A percentile compares a stretch with the other conserved stretches of the same genome.
phyloP scores from a whole-genome alignment of 64 coral and sea anemone genomes.

The Cladopsammia gracilis region DNA sequence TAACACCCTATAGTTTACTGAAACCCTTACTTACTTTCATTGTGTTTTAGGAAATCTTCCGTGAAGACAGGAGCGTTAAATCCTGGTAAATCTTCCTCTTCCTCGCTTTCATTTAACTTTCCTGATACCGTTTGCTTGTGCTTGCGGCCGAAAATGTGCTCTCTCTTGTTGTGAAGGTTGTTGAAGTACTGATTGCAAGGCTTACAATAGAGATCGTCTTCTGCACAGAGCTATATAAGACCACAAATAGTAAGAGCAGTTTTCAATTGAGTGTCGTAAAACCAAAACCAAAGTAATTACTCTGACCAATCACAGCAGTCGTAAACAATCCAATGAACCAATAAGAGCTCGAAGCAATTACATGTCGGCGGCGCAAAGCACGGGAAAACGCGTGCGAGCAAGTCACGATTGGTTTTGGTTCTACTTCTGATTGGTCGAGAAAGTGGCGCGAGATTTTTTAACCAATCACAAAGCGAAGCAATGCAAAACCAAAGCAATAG shows the following conservation, averaged over 20 bases:
- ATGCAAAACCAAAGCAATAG: too few relatives aligned
- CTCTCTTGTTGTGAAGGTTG: conserved; percentile 93
- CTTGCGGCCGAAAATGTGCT: conserved; percentile 87
- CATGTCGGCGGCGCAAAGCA: too few relatives aligned
- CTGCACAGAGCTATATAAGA: conserved; percentile 76
- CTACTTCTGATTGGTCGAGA: too few relatives aligned
- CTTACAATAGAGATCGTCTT: conserved; percentile 95
- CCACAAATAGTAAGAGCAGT: background rate
- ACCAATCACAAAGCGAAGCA: too few relatives aligned
- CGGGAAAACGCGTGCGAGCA: too few relatives aligned
- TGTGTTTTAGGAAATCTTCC: conserved; percentile 95
- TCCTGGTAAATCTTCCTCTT: conserved; percentile 79
- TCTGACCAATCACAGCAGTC: too few relatives aligned
- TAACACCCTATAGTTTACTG: background rate
- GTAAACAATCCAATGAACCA: too few relatives aligned
- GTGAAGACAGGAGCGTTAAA: conserved; percentile 96
- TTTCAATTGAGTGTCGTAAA: too few relatives aligned
- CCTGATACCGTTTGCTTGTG: conserved; percentile 86
- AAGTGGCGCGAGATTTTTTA: too few relatives aligned
- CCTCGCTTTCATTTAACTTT: conserved; percentile 74
- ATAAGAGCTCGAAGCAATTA: too few relatives aligned
- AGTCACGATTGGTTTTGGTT: too few relatives aligned
- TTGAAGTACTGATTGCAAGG: conserved; percentile 97
- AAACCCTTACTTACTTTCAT: conserved; percentile 68
- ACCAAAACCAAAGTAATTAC: too few relatives aligned